Conservation (phyloP, 2,113 vertebrate genomes). For the Apeltes quadracus region DNA sequence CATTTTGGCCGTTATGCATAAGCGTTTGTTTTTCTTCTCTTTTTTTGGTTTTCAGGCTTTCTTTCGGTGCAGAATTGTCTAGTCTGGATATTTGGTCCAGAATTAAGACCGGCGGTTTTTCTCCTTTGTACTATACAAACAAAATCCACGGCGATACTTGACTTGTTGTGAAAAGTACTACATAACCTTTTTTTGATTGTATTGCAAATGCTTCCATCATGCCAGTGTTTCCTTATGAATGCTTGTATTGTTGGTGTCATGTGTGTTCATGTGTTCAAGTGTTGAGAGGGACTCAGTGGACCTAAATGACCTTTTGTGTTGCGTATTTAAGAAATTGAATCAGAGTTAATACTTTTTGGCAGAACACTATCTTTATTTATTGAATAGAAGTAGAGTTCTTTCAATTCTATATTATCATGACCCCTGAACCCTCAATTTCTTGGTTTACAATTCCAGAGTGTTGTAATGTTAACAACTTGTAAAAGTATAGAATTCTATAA, state of each 20-base stretch:
- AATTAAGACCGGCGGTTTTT: constrained; percentile 6
- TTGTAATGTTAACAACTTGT: neutral
- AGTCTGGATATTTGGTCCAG: constrained; percentile 6
- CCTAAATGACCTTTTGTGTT: neutral
- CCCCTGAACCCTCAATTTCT: neutral
- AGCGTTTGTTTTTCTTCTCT: constrained; percentile 24
- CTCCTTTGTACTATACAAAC: constrained; percentile 2
- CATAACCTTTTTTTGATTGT: neutral
- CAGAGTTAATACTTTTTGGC: neutral
- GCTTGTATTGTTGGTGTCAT: neutral
- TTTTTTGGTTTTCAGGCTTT: constrained; percentile 1
- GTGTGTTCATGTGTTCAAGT: constrained; percentile 5
- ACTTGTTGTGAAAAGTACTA: neutral
- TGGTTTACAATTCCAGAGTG: neutral
- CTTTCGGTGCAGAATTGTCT: constrained; percentile 14
- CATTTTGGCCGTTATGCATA: constrained; percentile 50
- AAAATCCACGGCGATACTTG: neutral
- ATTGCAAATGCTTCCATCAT: neutral
- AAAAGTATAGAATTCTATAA: neutral
- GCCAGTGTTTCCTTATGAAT: too few relatives aligned
- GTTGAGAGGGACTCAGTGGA: neutral
- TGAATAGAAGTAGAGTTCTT: neutral
- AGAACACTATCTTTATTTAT: constrained; percentile 9
- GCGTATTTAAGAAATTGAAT: neutral
- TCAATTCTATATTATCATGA: constrained; percentile 3